Percentiles rank a stretch among this genome's conserved stretches.
These are phyloP conservation scores for Thysanoteuthis rhombus DNA, from an alignment of 2,888 invertebrate species.

Conservation along the genomic window DNA sequence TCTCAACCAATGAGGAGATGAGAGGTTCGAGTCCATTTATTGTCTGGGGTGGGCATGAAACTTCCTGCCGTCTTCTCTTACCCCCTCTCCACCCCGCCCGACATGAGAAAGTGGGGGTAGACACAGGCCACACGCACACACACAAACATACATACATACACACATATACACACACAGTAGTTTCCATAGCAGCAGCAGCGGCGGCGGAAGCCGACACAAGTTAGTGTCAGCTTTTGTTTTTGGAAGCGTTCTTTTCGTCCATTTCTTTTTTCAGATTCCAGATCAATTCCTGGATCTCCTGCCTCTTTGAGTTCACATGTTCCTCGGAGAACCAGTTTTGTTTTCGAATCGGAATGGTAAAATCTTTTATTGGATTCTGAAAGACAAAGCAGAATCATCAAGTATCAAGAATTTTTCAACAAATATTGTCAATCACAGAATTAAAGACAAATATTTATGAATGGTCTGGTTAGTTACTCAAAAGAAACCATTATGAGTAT, in stretches of 20 bases:
- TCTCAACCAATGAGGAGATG: background rate
- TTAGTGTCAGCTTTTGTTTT: conserved; percentile 24
- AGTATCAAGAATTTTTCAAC: background rate
- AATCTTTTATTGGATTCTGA: conserved; percentile 85
- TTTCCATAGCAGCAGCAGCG: background rate
- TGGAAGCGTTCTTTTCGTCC: conserved; percentile 36
- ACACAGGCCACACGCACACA: background rate
- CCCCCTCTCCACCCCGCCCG: background rate
- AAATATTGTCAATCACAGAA: background rate
- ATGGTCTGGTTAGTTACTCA: too few species aligned
- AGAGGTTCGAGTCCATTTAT: background rate
- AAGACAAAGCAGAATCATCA: conserved; percentile 55
- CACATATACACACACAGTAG: background rate
- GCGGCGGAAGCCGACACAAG: background rate
- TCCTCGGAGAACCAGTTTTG: conserved; percentile 88
- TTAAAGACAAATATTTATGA: background rate
- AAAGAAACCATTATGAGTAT: too few species aligned
- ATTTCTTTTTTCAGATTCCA: conserved; percentile 79
- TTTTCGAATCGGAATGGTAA: conserved; percentile 83
- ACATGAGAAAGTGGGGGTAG: background rate
- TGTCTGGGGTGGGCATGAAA: background rate
- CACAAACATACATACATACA: background rate
- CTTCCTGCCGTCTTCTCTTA: background rate
- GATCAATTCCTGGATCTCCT: conserved; percentile 84
- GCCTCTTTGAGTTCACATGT: conserved; percentile 84